These are phyloP conservation scores for Acanthococcus lagerstroemiae DNA, from an alignment of 2,888 invertebrate genomes.

Conservation along the genomic window DNA sequence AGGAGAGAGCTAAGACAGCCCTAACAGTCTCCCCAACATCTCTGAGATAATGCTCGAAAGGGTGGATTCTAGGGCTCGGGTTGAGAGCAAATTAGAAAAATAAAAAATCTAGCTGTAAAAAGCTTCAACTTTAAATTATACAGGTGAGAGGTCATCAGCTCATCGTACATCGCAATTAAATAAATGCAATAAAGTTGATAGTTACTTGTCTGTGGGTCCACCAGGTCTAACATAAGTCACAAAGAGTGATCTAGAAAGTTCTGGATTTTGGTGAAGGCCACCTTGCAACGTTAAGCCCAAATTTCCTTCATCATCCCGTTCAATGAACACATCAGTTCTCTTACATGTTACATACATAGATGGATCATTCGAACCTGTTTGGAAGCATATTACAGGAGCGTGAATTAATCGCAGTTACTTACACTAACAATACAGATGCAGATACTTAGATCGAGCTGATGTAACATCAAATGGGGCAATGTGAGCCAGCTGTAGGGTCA, in stretches of 20 bases:
- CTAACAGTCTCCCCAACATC: too few relatives aligned
- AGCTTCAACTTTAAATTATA: too few relatives aligned
- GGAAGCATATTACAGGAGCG: too few relatives aligned
- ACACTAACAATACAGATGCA: not conserved
- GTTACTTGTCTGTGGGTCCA: constrained; percentile 71
- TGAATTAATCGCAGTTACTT: not conserved
- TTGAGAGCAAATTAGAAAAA: too few relatives aligned
- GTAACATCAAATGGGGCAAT: not conserved
- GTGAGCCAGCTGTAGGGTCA: too few relatives aligned
- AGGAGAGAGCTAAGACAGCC: too few relatives aligned
- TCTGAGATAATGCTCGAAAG: too few relatives aligned
- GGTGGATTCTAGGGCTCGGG: too few relatives aligned
- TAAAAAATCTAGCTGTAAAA: too few relatives aligned
- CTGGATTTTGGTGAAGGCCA: constrained; percentile 55
- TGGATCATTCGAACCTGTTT: constrained; percentile 10
- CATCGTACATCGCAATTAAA: not conserved
- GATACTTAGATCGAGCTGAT: not conserved
- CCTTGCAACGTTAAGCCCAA: constrained; percentile 80
- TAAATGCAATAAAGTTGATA: constrained; percentile 1
- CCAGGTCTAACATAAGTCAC: constrained; percentile 82
- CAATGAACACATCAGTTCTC: constrained; percentile 46
- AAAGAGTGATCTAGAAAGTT: constrained; percentile 61
- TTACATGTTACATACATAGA: constrained; percentile 29
- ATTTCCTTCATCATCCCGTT: constrained; percentile 68
- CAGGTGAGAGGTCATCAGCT: not conserved